These are phyloP conservation scores for Sylvia atricapilla DNA, from an alignment of 2,113 vertebrate genomes.

Conservation along the genomic window DNA sequence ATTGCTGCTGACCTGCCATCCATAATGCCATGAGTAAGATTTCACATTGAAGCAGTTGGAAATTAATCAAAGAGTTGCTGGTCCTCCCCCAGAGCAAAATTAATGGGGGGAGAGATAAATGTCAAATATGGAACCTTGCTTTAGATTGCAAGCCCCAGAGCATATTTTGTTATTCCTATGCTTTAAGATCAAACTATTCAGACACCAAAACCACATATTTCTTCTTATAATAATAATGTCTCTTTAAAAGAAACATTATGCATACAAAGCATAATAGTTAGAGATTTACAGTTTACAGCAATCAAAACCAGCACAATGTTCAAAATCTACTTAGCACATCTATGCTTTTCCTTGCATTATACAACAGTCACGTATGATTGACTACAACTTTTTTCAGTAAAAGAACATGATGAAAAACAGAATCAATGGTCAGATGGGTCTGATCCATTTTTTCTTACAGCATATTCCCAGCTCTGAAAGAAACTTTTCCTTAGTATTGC, in stretches of 20 bases:
- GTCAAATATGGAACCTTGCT: not conserved
- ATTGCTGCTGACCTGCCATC: not conserved
- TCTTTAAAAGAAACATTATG: not conserved
- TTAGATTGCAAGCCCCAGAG: not conserved
- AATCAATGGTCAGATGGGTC: not conserved
- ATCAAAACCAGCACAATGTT: not conserved
- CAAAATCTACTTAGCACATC: not conserved
- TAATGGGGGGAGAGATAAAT: not conserved
- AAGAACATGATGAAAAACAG: slow-evolving; percentile 12
- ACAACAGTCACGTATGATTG: not conserved
- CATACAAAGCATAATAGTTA: not conserved
- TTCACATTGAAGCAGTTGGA: not conserved
- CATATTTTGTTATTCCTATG: not conserved
- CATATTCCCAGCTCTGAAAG: slow-evolving; percentile 22
- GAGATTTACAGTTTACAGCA: not conserved
- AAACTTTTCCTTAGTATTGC: not conserved
- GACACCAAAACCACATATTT: not conserved
- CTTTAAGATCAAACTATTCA: not conserved
- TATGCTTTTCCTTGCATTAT: not conserved
- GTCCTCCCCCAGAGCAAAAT: not conserved
- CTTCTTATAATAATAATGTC: not conserved
- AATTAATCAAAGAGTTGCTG: not conserved
- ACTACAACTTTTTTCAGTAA: slow-evolving; percentile 1
- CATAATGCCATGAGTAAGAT: not conserved
- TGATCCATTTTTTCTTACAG: slow-evolving; percentile 15